Conservation (phyloP, 2,113 vertebrate species). For the Gymnogyps californianus region DNA sequence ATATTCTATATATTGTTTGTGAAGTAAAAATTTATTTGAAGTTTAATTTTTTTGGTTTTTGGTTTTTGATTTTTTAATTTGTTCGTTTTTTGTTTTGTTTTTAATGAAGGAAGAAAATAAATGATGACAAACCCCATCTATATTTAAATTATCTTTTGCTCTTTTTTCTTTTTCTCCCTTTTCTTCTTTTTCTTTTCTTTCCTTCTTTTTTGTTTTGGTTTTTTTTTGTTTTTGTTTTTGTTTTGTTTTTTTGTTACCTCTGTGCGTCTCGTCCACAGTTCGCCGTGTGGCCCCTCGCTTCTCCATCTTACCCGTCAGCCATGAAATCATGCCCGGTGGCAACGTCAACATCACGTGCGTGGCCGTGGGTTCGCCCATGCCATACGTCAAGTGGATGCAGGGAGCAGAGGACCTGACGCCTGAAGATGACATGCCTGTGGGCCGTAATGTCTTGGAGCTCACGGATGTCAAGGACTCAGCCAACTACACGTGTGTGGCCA, state of each 20-base stretch:
- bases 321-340: slow-evolving; percentile 97
- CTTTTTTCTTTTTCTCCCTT: slow-evolving; percentile 71
- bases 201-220: slow-evolving; percentile 1
- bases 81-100: slow-evolving; percentile 23
- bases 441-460: slow-evolving; percentile 94
- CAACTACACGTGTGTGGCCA: slow-evolving; percentile 99
- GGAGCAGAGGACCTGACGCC: slow-evolving; percentile 94
- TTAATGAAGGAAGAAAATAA: slow-evolving; percentile 56
- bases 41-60: slow-evolving; percentile 65
- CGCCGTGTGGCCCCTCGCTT: slow-evolving; percentile 96
- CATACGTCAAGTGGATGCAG: slow-evolving; percentile 99
- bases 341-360: slow-evolving; percentile 99
- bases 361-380: slow-evolving; percentile 98
- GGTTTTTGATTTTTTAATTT: slow-evolving; percentile 68
- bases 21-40: slow-evolving; percentile 90
- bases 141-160: slow-evolving; percentile 76
- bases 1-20: slow-evolving; percentile 92
- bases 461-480: slow-evolving; percentile 94
- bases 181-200: slow-evolving; percentile 21
- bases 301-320: slow-evolving; percentile 94
- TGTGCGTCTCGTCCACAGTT: slow-evolving; percentile 86
- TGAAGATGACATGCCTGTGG: slow-evolving; percentile 97
- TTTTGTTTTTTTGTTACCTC: slow-evolving; percentile 78
- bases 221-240: slow-evolving; percentile 53
- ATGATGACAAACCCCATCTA: slow-evolving; percentile 61